Conservation (phyloP, 2,113 vertebrate genomes). For the Sitta europaea region DNA sequence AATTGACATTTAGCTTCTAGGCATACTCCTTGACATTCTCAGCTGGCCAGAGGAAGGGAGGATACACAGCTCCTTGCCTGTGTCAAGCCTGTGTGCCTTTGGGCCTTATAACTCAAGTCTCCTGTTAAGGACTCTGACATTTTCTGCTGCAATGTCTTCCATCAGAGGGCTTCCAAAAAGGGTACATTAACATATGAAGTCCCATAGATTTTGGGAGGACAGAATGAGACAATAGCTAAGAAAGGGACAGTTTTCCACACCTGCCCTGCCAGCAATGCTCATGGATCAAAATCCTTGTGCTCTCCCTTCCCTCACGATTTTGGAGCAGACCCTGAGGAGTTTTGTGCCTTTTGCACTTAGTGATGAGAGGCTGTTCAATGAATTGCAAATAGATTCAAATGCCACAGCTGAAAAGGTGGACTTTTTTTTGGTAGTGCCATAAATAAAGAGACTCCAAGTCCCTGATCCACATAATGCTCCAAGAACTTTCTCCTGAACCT, state of each 20-base stretch:
- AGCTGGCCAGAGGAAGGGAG: background rate
- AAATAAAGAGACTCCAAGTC: background rate
- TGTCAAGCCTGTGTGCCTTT: background rate
- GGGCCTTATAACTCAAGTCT: background rate
- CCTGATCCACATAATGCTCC: background rate
- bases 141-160: background rate
- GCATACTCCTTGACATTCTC: background rate
- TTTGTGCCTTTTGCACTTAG: background rate
- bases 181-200: constrained; percentile 30
- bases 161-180: constrained; percentile 2
- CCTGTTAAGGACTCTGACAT: background rate
- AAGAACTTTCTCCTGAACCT: constrained; percentile 26
- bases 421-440: background rate
- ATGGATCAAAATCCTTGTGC: background rate
- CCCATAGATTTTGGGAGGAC: background rate
- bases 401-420: background rate
- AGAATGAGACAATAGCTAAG: background rate
- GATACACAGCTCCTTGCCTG: background rate
- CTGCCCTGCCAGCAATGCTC: accelerated
- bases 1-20: constrained; percentile 3
- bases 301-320: background rate
- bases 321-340: background rate
- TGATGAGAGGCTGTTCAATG: background rate
- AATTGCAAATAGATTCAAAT: constrained; percentile 2
- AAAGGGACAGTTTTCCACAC: background rate